Evolutionary conservation across 2,888 invertebrate species (phyloP), one percentile per base, ranked within the genome.

Genomic region (Sesamia inferens): DNA sequence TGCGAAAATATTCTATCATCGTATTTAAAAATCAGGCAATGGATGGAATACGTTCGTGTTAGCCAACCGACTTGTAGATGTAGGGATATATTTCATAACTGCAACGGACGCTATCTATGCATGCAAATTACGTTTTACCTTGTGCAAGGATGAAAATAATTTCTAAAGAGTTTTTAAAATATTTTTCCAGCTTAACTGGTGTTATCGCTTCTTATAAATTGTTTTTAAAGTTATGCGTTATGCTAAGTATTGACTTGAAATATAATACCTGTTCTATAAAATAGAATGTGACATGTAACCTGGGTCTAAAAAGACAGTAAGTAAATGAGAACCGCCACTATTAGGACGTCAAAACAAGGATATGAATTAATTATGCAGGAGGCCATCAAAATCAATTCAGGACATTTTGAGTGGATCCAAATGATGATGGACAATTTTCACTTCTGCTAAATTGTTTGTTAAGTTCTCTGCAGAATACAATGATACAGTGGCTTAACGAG

Each of bases 121-220:
- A 90, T 86, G 88, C 85, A 85, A 88, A 88, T 87, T 79, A 71
- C 62, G 55, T 80, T 85, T 76, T 78, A 84, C 85, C 81, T 79
- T 74, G 71, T 62, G 74, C 69, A 71, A 71, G 72, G 78, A 78
- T 77, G 76, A 79, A 85, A 78, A 71, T 82, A 73, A 75, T 79
- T 78, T 68, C 71, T 74, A 68, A 68, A 77, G 71, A 69, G 51
- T 62, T 80, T 73, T 81, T 57, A 54, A 74, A 71, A 81, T 66
- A 71, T 81, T 74, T 61, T 69, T 75, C 79, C 19, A 44, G 62
- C 69, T 66, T 66, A 69, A 48, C 76, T 76, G 65, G 55, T 82
- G 71, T 57, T 76, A 73, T 68, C 70, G 57, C 68, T 62, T 76
- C n/a, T 64, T 74, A 64, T 64, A 78, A 78, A 78, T 68, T 79